Evolutionary conservation across 2,113 vertebrate species (phyloP).

Genomic region (Lates calcarifer): DNA sequence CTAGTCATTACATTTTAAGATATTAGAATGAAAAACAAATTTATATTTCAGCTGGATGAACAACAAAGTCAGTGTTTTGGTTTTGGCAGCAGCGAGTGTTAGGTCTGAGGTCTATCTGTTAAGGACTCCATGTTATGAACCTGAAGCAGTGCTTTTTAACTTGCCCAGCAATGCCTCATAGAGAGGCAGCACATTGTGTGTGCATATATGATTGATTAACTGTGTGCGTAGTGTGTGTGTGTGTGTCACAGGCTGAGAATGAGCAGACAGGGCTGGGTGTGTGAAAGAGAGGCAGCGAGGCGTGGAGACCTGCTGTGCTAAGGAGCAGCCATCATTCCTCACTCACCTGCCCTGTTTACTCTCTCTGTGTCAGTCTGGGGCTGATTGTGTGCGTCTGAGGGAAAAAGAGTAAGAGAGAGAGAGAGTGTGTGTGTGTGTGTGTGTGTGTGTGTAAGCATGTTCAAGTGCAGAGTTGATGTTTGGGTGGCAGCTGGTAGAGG

Average conservation of each 20-base stretch:
- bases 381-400: conserved; percentile 13
- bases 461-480: conserved; percentile 48
- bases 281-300: conserved; percentile 84
- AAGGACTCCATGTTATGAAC: conserved; percentile 28
- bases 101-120: background rate
- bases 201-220: conserved; percentile 80
- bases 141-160: conserved; percentile 47
- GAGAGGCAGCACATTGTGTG: conserved; percentile 69
- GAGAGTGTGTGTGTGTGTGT: conserved; percentile 30
- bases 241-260: conserved; percentile 75
- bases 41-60: conserved; percentile 1
- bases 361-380: conserved; percentile 76
- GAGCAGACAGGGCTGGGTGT: conserved; percentile 81
- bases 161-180: conserved; percentile 44
- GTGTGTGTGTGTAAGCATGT: conserved; percentile 17
- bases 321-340: conserved; percentile 82
- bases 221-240: conserved; percentile 53
- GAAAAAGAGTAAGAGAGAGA: too few relatives aligned
- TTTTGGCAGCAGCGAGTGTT: conserved; percentile 20
- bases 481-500: conserved; percentile 49
- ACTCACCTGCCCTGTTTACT: conserved; percentile 87
- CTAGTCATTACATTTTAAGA: background rate
- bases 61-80: background rate
- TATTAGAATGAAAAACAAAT: conserved; percentile 2
- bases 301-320: conserved; percentile 81